A percentile compares a stretch with the other conserved stretches of the same genome.
phyloP scores from a whole-genome alignment of 2,888 invertebrate species.

The Brachyopa scutellaris region DNA sequence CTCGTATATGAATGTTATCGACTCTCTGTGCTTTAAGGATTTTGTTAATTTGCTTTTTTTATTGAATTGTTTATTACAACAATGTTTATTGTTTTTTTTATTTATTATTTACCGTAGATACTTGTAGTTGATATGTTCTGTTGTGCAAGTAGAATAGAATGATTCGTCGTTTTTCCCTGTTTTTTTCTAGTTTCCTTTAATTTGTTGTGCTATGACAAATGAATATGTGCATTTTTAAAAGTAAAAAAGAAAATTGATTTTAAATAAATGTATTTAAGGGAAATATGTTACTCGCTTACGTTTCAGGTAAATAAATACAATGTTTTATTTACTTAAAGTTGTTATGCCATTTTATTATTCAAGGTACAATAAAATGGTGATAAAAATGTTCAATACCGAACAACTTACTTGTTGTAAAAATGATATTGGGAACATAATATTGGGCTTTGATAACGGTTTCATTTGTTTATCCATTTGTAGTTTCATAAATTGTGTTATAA shows the following conservation, averaged over 20 bases:
- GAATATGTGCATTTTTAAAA: constrained; percentile 69
- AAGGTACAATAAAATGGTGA: no score
- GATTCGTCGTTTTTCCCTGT: constrained; percentile 28
- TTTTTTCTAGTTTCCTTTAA: constrained; percentile 8
- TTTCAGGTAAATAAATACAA: no score
- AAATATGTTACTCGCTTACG: constrained; percentile 44
- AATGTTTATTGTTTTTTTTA: no score
- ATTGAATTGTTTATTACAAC: constrained; percentile 23
- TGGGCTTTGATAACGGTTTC: no score
- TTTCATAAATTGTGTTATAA: no score
- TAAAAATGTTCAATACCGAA: no score
- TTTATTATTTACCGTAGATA: constrained; percentile 31
- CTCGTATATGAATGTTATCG: constrained; percentile 35
- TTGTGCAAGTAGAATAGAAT: constrained; percentile 56
- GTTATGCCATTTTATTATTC: no score
- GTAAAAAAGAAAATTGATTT: neutral
- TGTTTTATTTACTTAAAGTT: no score
- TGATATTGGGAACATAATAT: no score
- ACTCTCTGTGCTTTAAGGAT: constrained; percentile 29
- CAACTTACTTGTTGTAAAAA: no score
- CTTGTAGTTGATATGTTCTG: constrained; percentile 49
- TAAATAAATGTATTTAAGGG: neutral
- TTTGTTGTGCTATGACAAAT: constrained; percentile 48
- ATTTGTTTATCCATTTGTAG: no score
- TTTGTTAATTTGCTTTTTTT: constrained; percentile 39